A percentile compares a stretch with the other conserved stretches of the same genome.
Conservation (phyloP, 2,888 invertebrate genomes). For the Tenthredo notha region DNA sequence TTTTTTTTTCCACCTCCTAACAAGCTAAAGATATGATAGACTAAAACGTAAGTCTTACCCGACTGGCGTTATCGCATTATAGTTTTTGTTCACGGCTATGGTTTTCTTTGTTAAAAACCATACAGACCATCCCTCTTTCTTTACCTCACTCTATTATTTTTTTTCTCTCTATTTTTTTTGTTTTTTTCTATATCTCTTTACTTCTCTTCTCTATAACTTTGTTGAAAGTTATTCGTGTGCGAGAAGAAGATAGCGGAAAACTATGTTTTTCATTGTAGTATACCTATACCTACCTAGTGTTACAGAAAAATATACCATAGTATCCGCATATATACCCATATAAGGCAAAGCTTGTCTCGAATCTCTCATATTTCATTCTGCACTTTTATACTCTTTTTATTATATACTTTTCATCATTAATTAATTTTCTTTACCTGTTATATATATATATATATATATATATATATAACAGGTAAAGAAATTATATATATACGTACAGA, state of each 20-base stretch:
- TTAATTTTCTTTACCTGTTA: background rate
- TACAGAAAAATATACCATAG: background rate
- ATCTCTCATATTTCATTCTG: background rate
- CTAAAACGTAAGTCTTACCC: background rate
- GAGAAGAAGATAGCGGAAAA: background rate
- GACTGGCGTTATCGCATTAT: background rate
- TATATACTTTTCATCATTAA: too few species aligned
- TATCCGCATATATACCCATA: background rate
- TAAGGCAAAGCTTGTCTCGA: background rate
- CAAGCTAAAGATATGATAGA: background rate
- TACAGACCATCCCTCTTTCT: background rate
- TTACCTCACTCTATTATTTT: background rate
- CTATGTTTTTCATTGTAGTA: background rate
- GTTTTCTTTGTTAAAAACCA: background rate
- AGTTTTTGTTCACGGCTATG: background rate
- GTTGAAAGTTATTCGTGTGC: conserved; percentile 32
- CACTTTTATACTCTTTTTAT: too few species aligned
- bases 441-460: too few species aligned
- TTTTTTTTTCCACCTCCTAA: too few species aligned
- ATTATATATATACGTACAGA: too few species aligned
- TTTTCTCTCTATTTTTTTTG: background rate
- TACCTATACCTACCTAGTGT: too few species aligned
- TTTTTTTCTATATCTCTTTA: background rate
- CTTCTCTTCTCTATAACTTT: background rate
- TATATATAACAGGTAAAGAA: too few species aligned